phyloP scores from a whole-genome alignment of 2,888 invertebrate genomes.

The Epinotia bilunana region DNA sequence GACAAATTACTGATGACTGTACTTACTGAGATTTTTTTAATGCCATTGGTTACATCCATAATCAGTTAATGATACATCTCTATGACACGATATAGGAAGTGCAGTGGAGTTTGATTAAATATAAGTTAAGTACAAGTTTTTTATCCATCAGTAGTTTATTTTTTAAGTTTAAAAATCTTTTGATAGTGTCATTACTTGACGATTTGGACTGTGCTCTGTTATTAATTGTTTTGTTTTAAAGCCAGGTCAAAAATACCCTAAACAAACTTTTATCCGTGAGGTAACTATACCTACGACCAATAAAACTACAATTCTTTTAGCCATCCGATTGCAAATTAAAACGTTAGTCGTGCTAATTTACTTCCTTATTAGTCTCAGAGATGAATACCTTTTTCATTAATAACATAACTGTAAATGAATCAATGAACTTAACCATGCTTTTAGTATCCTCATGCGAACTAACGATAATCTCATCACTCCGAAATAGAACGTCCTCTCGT shows the following conservation, averaged over 20 bases:
- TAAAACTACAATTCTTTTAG: not conserved
- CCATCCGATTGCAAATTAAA: not conserved
- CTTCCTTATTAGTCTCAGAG: not conserved
- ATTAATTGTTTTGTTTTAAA: not conserved
- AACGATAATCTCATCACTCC: conserved; percentile 78
- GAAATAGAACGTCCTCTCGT: conserved; percentile 74
- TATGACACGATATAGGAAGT: not conserved
- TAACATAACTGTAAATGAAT: conserved; percentile 45
- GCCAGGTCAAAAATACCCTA: not conserved
- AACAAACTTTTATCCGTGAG: not conserved
- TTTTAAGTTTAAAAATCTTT: too few relatives aligned
- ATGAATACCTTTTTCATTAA: conserved; percentile 19
- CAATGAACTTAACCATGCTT: conserved; percentile 50
- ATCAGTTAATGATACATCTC: not conserved
- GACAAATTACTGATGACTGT: not conserved
- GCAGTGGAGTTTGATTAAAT: not conserved
- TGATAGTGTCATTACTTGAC: too few relatives aligned
- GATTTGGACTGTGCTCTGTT: not conserved
- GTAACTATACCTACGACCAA: not conserved
- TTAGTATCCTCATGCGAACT: conserved; percentile 56
- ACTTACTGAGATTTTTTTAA: not conserved
- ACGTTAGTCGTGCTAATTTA: conserved; percentile 5
- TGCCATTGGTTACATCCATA: not conserved
- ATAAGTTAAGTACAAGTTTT: not conserved
- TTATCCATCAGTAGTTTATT: not conserved